phyloP scores from a whole-genome alignment of 2,113 vertebrate genomes.

The Platysteira castanea region DNA sequence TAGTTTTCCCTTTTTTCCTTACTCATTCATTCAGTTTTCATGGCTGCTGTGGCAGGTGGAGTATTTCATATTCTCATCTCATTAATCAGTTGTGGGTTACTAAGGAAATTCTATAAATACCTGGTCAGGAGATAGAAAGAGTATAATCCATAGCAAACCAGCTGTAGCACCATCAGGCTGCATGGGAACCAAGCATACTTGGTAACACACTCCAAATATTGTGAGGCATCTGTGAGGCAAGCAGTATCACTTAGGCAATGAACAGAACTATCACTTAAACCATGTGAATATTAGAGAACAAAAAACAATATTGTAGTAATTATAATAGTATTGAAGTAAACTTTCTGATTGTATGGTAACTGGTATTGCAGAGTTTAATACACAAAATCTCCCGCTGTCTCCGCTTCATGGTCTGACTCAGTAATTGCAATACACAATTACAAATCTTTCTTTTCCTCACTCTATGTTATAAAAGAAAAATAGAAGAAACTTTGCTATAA shows the following conservation, averaged over 20 bases:
- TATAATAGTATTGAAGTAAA: not conserved
- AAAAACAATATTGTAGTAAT: not conserved
- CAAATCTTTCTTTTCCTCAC: not conserved
- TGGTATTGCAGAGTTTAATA: not conserved
- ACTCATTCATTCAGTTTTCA: conserved; percentile 69
- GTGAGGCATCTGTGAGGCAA: not conserved
- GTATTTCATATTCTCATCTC: conserved; percentile 71
- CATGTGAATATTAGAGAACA: not conserved
- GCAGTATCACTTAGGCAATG: not conserved
- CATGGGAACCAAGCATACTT: conserved; percentile 31
- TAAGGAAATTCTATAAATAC: conserved; percentile 70
- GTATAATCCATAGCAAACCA: conserved; percentile 62
- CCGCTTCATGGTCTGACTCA: not conserved
- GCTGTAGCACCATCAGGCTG: conserved; percentile 8
- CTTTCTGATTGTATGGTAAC: not conserved
- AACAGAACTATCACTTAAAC: conserved; percentile 5
- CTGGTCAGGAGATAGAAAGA: conserved; percentile 48
- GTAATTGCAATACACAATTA: not conserved
- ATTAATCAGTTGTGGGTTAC: conserved; percentile 71
- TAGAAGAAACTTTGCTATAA: not conserved
- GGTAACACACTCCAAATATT: conserved; percentile 28
- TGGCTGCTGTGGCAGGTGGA: conserved; percentile 64
- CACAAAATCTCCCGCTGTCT: not conserved
- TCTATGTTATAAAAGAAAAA: not conserved
- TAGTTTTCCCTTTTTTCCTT: not conserved